Evolutionary conservation across 2,888 invertebrate genomes (phyloP).

Genomic region (Aradus depressus): DNA sequence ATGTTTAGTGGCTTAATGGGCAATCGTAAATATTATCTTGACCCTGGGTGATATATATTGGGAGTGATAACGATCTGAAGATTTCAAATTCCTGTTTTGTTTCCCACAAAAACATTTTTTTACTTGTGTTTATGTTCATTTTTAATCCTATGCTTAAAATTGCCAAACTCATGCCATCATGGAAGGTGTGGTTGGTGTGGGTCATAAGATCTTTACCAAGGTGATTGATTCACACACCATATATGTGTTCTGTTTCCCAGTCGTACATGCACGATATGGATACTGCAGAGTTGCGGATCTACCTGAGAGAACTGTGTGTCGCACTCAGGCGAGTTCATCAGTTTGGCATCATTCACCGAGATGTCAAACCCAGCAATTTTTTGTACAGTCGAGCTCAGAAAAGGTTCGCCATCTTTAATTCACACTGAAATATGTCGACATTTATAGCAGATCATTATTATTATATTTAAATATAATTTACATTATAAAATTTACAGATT

Average conservation of each 20-base stretch:
- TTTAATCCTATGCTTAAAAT: no score
- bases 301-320: constrained; percentile 67
- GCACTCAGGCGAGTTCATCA: constrained; percentile 72
- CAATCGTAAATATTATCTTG: no score
- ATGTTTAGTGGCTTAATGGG: no score
- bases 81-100: no score
- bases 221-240: no score
- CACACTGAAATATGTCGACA: constrained; percentile 1
- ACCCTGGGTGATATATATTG: no score
- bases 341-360: constrained; percentile 76
- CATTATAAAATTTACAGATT: constrained; percentile 41
- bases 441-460: not conserved
- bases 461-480: not conserved
- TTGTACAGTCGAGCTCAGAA: constrained; percentile 54
- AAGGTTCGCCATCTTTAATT: not conserved
- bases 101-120: no score
- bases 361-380: constrained; percentile 86
- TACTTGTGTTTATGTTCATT: no score
- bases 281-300: constrained; percentile 56
- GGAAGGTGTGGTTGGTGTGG: no score
- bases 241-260: constrained; percentile 39
- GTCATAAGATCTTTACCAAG: no score
- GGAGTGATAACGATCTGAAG: no score
- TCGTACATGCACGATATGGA: constrained; percentile 64
- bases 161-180: no score